phyloP scores from a whole-genome alignment of 1,140 invertebrate species.

The Sycobia sp. region DNA sequence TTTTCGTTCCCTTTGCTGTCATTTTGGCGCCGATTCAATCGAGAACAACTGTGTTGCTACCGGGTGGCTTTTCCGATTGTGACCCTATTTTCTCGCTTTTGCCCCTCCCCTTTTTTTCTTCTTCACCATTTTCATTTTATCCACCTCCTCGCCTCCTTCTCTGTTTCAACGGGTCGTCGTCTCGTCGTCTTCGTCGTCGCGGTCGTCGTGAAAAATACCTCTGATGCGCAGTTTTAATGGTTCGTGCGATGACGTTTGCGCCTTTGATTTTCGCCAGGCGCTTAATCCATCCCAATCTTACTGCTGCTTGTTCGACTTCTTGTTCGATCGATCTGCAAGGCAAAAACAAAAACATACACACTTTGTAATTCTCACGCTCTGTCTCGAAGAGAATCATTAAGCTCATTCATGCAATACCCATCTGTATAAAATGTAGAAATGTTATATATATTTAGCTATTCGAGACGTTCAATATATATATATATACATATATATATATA shows the following conservation, averaged over 20 bases:
- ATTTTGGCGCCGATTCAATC: not conserved
- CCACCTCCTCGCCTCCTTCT: not conserved
- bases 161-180: not conserved
- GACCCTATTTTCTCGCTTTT: not conserved
- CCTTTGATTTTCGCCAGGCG: slow-evolving; percentile 24
- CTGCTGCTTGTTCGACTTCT: slow-evolving; percentile 44
- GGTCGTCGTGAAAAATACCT: slow-evolving; percentile 17
- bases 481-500: too few species aligned
- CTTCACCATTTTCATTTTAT: too few species aligned
- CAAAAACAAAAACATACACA: not conserved
- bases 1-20: too few species aligned
- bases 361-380: too few species aligned
- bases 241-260: slow-evolving; percentile 11
- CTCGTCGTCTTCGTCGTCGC: too few species aligned
- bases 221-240: slow-evolving; percentile 17
- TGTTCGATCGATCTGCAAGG: slow-evolving; percentile 49
- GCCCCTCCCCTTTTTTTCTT: too few species aligned
- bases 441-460: too few species aligned
- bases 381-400: too few species aligned
- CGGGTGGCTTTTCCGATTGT: not conserved
- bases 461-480: too few species aligned
- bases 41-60: not conserved
- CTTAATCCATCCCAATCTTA: slow-evolving; percentile 22
- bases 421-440: too few species aligned
- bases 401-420: too few species aligned